Base-by-base conservation (phyloP, 2,888 invertebrate genomes). In the Hydroisotoma schaefferi region DNA sequence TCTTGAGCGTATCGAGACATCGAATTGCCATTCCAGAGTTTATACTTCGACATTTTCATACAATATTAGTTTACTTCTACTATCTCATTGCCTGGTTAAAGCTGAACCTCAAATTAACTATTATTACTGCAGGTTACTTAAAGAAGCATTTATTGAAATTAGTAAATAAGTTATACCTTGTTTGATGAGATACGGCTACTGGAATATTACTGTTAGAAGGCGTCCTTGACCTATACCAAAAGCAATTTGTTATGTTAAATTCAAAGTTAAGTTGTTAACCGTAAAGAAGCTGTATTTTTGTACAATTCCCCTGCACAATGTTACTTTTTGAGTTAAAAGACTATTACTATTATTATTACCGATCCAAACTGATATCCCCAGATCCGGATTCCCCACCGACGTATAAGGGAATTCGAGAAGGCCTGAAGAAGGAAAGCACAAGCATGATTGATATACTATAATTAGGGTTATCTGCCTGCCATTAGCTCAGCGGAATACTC, bases 161-260 rank as follows among this genome's bases (percentile, higher is more conserved):
- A n/a, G 22, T 29, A 20, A 8, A 5, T 18, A 12, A 29, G 51
- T 51, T 8, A 20, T 67, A 67, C 67, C 67, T 67, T 10, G 65
- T 58, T 51, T 65, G 61, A 18, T 60, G 64, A 10, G 68, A 54
- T 12, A 68, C 61, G 48, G 71, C 71, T 59, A 71, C 67, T 53
- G 71, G 71, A 61, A 71, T 71, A 63, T 64, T 70, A 70, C 65
- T 68, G 52, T 61, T 66, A 60, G 71, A 71, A 55, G 71, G 64
- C 27, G 71, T 71, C 60, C 68, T 62, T 60, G 68, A 71, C 62
- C 71, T 71, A 52, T 6, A 53, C 49, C 26, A 29, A 29, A 61
- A 37, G 49, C 40, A 15, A 15, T 40, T 5, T 40, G 20, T 40
- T 33, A 10, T 33, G 33, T 33, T 33, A 33, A 15, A 40, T 40